Percentiles rank a stretch among this genome's conserved stretches.
Conservation (phyloP, 2,888 invertebrate species). For the Lasioglossum figueresi region DNA sequence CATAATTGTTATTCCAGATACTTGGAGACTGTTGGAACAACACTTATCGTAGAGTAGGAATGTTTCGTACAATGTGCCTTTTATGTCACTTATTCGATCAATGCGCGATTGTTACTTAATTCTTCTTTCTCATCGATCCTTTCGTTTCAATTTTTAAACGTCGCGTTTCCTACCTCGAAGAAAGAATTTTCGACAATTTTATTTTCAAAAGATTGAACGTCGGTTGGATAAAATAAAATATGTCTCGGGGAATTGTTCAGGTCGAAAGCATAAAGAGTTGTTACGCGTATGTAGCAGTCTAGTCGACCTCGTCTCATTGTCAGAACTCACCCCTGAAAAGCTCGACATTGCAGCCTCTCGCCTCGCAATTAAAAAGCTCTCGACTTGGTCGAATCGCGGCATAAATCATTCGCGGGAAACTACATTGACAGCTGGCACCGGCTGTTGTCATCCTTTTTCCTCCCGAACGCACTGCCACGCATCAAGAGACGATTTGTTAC, state of each 20-base stretch:
- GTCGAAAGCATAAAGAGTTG: background rate
- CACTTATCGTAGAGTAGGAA: too few species aligned
- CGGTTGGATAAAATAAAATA: background rate
- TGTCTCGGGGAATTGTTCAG: background rate
- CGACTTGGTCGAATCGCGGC: background rate
- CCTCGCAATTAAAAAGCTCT: conserved; percentile 34
- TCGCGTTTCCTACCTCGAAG: too few species aligned
- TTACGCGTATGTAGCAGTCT: background rate
- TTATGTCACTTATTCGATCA: background rate
- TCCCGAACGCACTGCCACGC: background rate
- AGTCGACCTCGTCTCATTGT: background rate
- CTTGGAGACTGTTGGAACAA: background rate
- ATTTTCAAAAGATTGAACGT: too few species aligned
- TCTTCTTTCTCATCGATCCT: background rate
- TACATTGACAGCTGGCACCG: conserved; percentile 18
- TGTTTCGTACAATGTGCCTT: too few species aligned
- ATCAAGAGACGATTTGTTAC: conserved; percentile 48
- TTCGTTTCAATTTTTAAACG: too few species aligned
- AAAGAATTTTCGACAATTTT: too few species aligned
- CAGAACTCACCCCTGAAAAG: background rate
- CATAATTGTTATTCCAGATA: background rate
- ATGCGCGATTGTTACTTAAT: background rate
- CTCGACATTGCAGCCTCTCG: background rate
- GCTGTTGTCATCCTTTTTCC: background rate
- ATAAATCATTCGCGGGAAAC: conserved; percentile 43